These are phyloP conservation scores for Rhagium mordax DNA, from an alignment of 2,888 invertebrate genomes.

Conservation along the genomic window DNA sequence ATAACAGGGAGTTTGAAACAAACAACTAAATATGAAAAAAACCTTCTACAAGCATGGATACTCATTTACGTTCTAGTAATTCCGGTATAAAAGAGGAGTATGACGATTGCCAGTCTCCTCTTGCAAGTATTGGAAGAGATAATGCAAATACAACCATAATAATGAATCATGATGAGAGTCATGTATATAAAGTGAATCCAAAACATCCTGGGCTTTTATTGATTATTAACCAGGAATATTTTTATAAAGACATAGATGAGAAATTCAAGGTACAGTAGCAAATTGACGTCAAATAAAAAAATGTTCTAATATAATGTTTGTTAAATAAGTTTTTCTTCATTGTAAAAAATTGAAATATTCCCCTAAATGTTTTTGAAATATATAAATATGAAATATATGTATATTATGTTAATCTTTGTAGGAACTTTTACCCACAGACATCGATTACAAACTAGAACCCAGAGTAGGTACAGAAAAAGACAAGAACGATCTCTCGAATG, in stretches of 20 bases:
- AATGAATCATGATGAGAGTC: conserved; percentile 22
- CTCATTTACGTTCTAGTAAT: background rate
- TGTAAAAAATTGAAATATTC: too few species aligned
- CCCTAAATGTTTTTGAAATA: too few species aligned
- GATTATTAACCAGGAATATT: conserved; percentile 68
- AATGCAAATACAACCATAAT: background rate
- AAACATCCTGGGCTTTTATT: conserved; percentile 65
- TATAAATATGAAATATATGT: background rate
- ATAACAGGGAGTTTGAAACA: background rate
- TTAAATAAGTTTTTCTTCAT: too few species aligned
- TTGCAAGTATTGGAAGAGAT: conserved; percentile 7
- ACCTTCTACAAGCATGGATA: conserved; percentile 21
- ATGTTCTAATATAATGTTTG: too few species aligned
- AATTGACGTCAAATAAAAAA: background rate
- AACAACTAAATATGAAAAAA: background rate
- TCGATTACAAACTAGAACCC: conserved; percentile 55
- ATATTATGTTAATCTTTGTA: conserved; percentile 52
- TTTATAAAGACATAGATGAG: conserved; percentile 59
- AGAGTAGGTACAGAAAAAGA: conserved; percentile 68
- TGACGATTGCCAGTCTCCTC: conserved; percentile 29
- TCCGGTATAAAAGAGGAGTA: background rate
- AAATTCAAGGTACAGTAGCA: conserved; percentile 40
- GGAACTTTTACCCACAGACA: conserved; percentile 55
- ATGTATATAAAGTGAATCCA: conserved; percentile 58
- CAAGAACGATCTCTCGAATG: conserved; percentile 58